Evolutionary conservation across 2,888 invertebrate species (phyloP), one percentile per base, ranked within the genome.

Genomic region (Scaptomyza caliginosa): DNA sequence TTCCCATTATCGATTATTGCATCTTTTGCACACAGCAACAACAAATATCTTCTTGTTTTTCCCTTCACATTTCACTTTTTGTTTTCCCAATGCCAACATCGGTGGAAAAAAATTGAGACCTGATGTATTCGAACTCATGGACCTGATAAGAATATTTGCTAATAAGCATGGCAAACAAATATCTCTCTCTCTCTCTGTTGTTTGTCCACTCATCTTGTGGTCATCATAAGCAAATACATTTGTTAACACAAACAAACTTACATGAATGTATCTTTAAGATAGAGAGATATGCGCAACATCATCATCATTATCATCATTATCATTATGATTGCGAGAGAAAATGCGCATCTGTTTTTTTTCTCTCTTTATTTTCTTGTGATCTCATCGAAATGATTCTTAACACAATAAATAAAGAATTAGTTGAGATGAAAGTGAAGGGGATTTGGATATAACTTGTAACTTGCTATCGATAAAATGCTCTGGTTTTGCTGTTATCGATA

Each of bases 91-190:
- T 62, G 85, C 68, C 87, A 80, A 86, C 67, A 77, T 67, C 3
- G 13, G 26, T 70, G 68, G 74, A 80, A 65, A 49, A 51, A 34
- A 73, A 39, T 52, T 2, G 8, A 24, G 32, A 72, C 38, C 54
- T 58, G 55, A 74, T 40, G 34, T 19, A 32, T 48, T 4, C 11
- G 49, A 32, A 42, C 48, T 5, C 42, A 55, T 54, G 19, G 57
- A 57, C 56, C 57, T 13, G 85, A 85, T 85, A 85, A 88, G 67
- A 82, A 67, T 85, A 78, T 85, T 85, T 85, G 87, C 88, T 76
- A 88, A 84, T 86, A 86, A 84, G 67, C 74, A 74, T 45, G 52
- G 60, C 65, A 83, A 86, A 77, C 80, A 72, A 52, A 45, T 45
- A 19, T 6, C 1, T 16, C 2, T 17, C 11, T 17, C 7, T 2